Evolutionary conservation across 2,888 invertebrate species (phyloP), one percentile per base, ranked within the genome.

Genomic region (Eupithecia exiguata): DNA sequence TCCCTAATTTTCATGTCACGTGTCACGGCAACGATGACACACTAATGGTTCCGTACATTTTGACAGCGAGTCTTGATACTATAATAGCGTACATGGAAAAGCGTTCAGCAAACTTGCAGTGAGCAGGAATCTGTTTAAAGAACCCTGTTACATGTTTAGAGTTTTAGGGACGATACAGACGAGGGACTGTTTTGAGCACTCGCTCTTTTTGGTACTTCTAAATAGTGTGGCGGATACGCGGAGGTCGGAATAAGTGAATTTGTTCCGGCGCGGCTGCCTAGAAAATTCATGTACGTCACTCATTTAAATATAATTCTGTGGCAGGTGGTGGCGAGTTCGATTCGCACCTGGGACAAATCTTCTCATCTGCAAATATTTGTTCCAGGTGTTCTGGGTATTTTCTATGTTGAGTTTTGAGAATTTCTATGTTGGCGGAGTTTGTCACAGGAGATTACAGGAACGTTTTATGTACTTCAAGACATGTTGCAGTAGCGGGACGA

Each of bases 81-180:
- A 89, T 93, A 91, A 92, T 90, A 89, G 75, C 21, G 84, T 86
- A 93, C 93, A 93, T 83, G 91, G 81, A 89, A 92, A 93, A 92
- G 88, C 92, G 85, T 92, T 93, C 89, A 91, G 86, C 86, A 87
- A 90, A 88, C 89, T 91, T 90, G 88, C 81, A 80, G 83, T 84
- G 86, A 84, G 86, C 83, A 86, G 82, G 85, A 90, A 91, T 91
- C 89, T 91, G 90, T 89, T 92, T 91, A 91, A 84, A 82, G 83
- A 83, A 85, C 84, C 80, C 78, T 78, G 82, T 84, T 84, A 88
- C 86, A 84, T 82, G 86, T 86, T 87, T 87, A 86, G 87, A 88
- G 89, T 87, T 85, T 87, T 87, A 87, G 86, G 40, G 40, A 21
- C 6, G 40, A 5, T 38, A 16, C 25, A 66, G 21, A 66, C 40